Evolutionary conservation across 2,113 vertebrate species (phyloP), one percentile per base, ranked within the genome.

Genomic region (Origma solitaria): DNA sequence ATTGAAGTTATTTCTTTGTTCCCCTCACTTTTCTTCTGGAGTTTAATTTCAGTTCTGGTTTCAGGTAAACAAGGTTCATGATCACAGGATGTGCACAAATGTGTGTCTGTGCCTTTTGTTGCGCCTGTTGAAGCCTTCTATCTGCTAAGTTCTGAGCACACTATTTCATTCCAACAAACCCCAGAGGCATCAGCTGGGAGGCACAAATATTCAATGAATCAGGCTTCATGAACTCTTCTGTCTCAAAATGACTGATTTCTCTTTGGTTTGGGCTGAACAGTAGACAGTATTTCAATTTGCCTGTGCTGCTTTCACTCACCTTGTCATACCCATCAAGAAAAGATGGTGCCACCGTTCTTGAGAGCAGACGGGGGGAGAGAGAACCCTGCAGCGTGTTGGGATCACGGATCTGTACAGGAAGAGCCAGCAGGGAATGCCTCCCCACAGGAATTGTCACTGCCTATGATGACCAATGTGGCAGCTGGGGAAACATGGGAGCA

Each of bases 381-480:
- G n/a, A 44, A 24, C 7, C 12, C 21, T 28, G 18, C 5, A 6
- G 21, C 5, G 17, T 4, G 0, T 6, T 35, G 38, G 35, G 28
- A 13, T 27, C 45, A 30, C 10, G 7, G 58, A 0, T 71, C 45
- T 16, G 20, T 2, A 5, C 15, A 17, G 27, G 8, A 35, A 11
- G 6, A 61, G 51, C 38, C 50, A 37, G 20, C 40, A 2, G 8
- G 13, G 49, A 40, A 40, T 40, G 38, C 10, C 11, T 72, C 28
- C 64, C 3, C 0, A 7, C 21, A 24, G 37, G 27, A 49, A 19
- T 5, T 50, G 28, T 7, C 4, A 7, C 47, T 45, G 47, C 53
- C 28, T 4, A 1, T 6, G 10, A 6, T 7, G 15, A 27, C 7
- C 37, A 15, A 0, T 3, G 4, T 3, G 23, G 40, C 51, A 87